phyloP scores from a whole-genome alignment of 2,797 vertebrate species.

The Cygnus olor region DNA sequence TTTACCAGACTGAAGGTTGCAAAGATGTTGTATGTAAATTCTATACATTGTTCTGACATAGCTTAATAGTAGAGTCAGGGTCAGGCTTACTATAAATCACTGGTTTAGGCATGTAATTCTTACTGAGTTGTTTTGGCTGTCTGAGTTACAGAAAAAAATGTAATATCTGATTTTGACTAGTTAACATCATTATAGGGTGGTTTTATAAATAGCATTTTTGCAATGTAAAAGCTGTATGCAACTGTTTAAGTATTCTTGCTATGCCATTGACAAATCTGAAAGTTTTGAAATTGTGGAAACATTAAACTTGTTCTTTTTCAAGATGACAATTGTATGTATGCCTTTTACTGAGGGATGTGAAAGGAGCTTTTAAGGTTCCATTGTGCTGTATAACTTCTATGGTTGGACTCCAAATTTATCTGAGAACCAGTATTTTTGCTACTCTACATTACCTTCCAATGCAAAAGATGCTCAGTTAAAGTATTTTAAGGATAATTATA shows the following conservation, averaged over 20 bases:
- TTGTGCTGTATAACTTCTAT: not conserved
- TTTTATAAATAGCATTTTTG: not conserved
- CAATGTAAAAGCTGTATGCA: not conserved
- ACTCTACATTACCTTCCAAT: not conserved
- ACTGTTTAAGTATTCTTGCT: not conserved
- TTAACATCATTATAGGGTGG: not conserved
- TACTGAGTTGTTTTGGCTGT: not conserved
- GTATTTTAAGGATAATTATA: not conserved
- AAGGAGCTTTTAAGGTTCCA: not conserved
- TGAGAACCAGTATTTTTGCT: not conserved
- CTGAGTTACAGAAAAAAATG: not conserved
- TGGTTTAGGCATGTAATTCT: not conserved
- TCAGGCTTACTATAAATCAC: not conserved
- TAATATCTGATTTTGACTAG: not conserved
- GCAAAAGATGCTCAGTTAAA: not conserved
- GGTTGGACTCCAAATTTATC: not conserved
- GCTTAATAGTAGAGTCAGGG: not conserved
- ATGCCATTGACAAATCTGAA: not conserved
- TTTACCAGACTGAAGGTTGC: not conserved
- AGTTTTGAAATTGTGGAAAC: not conserved
- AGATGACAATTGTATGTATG: not conserved
- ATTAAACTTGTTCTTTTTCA: not conserved
- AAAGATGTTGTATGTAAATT: not conserved
- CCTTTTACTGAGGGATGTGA: not conserved
- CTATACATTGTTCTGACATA: not conserved